These are phyloP conservation scores for Dinothrombium tinctorium DNA, from an alignment of 1,140 invertebrate species.

Conservation along the genomic window DNA sequence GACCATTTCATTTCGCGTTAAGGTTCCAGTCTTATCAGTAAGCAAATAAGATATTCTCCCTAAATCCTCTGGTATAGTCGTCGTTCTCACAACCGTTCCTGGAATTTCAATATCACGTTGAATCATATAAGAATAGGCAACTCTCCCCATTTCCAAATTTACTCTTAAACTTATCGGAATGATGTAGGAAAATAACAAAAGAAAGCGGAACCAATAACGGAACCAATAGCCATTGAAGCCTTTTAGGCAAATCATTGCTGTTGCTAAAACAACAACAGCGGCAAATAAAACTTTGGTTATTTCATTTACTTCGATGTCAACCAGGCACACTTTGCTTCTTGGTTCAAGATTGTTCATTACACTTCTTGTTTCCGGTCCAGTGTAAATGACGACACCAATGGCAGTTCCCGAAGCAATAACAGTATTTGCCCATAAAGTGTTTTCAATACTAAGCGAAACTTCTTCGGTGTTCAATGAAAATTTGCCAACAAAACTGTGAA, in stretches of 20 bases:
- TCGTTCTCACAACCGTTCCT: slow-evolving; percentile 89
- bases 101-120: slow-evolving; percentile 73
- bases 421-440: slow-evolving; percentile 94
- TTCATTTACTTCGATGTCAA: slow-evolving; percentile 87
- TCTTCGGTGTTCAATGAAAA: slow-evolving; percentile 24
- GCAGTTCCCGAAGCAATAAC: slow-evolving; percentile 85
- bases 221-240: slow-evolving; percentile 89
- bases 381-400: slow-evolving; percentile 86
- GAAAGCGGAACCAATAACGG: slow-evolving; percentile 81
- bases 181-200: slow-evolving; percentile 93
- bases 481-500: slow-evolving; percentile 92
- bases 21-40: slow-evolving; percentile 92
- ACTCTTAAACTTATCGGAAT: slow-evolving; percentile 94
- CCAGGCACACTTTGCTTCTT: slow-evolving; percentile 70
- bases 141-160: slow-evolving; percentile 95
- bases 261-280: slow-evolving; percentile 64
- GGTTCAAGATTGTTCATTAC: slow-evolving; percentile 96
- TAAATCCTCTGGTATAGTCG: slow-evolving; percentile 95
- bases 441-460: slow-evolving; percentile 65
- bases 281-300: slow-evolving; percentile 83
- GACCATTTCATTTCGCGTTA: slow-evolving; percentile 98
- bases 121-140: slow-evolving; percentile 90
- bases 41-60: slow-evolving; percentile 82
- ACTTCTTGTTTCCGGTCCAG: slow-evolving; percentile 78
- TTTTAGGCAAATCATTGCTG: slow-evolving; percentile 87